Evolutionary conservation across 2,888 invertebrate genomes (phyloP).

Genomic region (Xiphydria camelus): DNA sequence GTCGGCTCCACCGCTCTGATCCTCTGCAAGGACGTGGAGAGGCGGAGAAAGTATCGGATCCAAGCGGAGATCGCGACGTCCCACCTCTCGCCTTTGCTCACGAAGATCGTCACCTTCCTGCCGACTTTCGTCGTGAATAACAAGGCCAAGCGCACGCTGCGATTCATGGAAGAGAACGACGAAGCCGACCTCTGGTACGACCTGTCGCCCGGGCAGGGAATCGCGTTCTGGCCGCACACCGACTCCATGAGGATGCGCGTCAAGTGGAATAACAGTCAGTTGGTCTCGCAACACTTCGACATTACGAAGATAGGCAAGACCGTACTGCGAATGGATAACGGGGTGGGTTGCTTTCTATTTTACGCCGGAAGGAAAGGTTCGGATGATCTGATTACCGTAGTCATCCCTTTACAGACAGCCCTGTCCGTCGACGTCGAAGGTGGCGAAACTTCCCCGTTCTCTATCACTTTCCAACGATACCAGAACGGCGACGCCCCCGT

Average conservation of each 20-base stretch:
- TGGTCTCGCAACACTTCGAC: slow-evolving; percentile 77
- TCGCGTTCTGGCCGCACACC: slow-evolving; percentile 82
- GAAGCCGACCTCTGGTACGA: slow-evolving; percentile 83
- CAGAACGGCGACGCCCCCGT: slow-evolving; percentile 79
- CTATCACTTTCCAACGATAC: slow-evolving; percentile 76
- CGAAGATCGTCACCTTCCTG: slow-evolving; percentile 77
- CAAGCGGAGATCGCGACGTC: slow-evolving; percentile 73
- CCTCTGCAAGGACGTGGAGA: slow-evolving; percentile 71
- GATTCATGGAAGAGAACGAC: slow-evolving; percentile 87
- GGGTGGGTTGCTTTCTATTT: slow-evolving; percentile 68
- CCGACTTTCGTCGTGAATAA: slow-evolving; percentile 81
- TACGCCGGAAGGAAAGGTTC: too few species aligned
- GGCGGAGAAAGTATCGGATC: slow-evolving; percentile 73
- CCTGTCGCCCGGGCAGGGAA: slow-evolving; percentile 69
- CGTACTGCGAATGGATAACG: slow-evolving; percentile 81
- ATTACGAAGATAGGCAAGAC: slow-evolving; percentile 72
- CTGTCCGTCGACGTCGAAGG: slow-evolving; percentile 74
- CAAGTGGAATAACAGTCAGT: slow-evolving; percentile 74
- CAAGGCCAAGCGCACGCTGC: slow-evolving; percentile 63
- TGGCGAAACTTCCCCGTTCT: slow-evolving; percentile 73
- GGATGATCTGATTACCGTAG: not conserved
- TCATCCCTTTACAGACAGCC: slow-evolving; percentile 64
- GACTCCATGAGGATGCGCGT: slow-evolving; percentile 80
- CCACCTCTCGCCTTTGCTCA: slow-evolving; percentile 72
- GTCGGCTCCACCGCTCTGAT: slow-evolving; percentile 77